Base-by-base conservation (phyloP, 2,888 invertebrate species). In the Conops quadrifasciatus region DNA sequence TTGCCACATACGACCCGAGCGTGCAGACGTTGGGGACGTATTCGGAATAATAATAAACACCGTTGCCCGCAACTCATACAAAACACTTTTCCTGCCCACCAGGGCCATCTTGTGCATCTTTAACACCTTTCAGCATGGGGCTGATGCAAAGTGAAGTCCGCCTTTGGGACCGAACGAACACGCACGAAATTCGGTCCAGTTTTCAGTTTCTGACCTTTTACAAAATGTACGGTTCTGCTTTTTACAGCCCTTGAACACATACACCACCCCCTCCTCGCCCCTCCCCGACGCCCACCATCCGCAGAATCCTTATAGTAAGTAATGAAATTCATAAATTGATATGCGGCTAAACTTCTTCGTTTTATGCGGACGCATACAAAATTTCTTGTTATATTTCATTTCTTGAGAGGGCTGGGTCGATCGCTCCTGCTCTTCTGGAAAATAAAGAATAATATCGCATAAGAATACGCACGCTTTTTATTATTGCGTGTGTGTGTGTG, bases 281-380 rank as follows among this genome's bases (percentile, higher is more conserved):
- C 15, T 59, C 59, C 36, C 51, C n/a, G 30, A 26, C 47, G 19
- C 59, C 36, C 62, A 28, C 51, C 67, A 51, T 58, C 19, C 45
- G n/a, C 49, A 74, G 63, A 75, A 72, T 75, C 76, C 77, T 76
- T 76, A 58, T 73, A 80, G 79, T 82, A 75, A 75, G 76, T 78
- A 76, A 78, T 75, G 75, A 80, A 81, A 82, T 80, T 83, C 83
- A 83, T 83, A 83, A 83, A 83, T 83, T 83, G 80, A 83, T 82
- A 79, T 78, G 75, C 79, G 80, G 78, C 80, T 80, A 83, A 82
- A 83, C 82, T 83, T 83, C 83, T 83, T 83, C 82, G 80, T 77
- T 56, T 74, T 70, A 65, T 56, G 49, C 36, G 21, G 53, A 36
- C 3, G 56, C 68, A 60, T 62, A 63, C 47, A 75, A 51, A 71